Evolutionary conservation across 2,888 invertebrate species (phyloP), one percentile per base, ranked within the genome.

Genomic region (Brenthis daphne): DNA sequence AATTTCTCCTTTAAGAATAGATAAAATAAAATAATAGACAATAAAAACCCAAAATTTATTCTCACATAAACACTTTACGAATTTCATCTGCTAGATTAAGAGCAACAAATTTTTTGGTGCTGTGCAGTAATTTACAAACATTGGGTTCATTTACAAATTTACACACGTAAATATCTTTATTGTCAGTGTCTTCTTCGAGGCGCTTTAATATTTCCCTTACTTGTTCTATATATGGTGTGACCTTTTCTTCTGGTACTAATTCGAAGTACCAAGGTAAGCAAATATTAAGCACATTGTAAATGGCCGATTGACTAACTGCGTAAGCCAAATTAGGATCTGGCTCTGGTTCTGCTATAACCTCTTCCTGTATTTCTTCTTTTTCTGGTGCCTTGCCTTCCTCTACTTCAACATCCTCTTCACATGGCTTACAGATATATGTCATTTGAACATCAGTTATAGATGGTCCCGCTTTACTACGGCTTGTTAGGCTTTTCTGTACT

Each of bases 191-290:
- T 0, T 72, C 77, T 79, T 87, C 86, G 12, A 92, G 77, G 2
- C 75, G 74, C 58, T 82, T 82, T 67, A 92, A 75, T 11, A 82
- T 75, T 37, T 83, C 78, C 53, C 78, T 69, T 0, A 92, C 80
- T 60, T 85, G 79, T 2, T 83, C 79, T n/a, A 79, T 68, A 68
- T 87, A 89, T 12, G 84, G 82, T 43, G 87, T 88, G 3, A 68
- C 74, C 53, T 76, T 84, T 57, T 80, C 77, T 71, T 90, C 86
- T 0, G 89, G 85, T n/a, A 84, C 33, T 37, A 88, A 73, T 20
- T 78, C 75, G 65, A 90, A 92, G 71, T 91, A 87, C 88, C 91
- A 90, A 0, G 92, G 92, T 63, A 92, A 79, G 70, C 88, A 90
- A 57, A 88, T 85, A 43, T 78, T 79, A 11, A 92, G 77, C 14